Evolutionary conservation across 2,797 vertebrate species (phyloP).

Genomic region (Danio choprae): DNA sequence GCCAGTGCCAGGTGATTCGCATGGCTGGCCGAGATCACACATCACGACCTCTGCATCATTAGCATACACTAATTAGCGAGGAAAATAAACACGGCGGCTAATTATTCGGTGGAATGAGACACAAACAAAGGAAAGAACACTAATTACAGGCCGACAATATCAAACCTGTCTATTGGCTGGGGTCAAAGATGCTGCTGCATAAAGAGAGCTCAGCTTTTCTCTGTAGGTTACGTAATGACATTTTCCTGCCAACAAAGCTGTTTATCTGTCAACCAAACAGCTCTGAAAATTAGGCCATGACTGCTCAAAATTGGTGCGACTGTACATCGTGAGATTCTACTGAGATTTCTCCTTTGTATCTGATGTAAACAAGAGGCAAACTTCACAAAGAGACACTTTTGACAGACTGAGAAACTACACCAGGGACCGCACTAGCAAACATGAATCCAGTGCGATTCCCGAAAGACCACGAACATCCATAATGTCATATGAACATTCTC

Average conservation of each 20-base stretch:
- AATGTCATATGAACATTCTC: conserved; percentile 20
- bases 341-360: neutral
- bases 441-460: conserved; percentile 6
- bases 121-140: conserved; percentile 59
- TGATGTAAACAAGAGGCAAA: conserved; percentile 9
- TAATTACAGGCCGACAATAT: conserved; percentile 64
- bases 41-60: conserved; percentile 60
- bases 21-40: conserved; percentile 54
- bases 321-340: neutral
- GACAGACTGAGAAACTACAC: conserved; percentile 4
- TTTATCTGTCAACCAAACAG: conserved; percentile 35
- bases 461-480: conserved; percentile 5
- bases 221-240: conserved; percentile 26
- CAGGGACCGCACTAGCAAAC: neutral
- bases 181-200: conserved; percentile 58
- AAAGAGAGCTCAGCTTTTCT: conserved; percentile 45
- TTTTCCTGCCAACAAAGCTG: conserved; percentile 38
- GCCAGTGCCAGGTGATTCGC: conserved; percentile 58
- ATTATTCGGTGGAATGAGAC: conserved; percentile 63
- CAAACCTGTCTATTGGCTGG: conserved; percentile 58
- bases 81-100: conserved; percentile 64
- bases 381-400: conserved; percentile 6
- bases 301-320: conserved; percentile 8
- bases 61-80: conserved; percentile 64
- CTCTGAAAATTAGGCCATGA: neutral